Evolutionary conservation across 1,140 invertebrate species (phyloP).

Genomic region (Drosophila pseudoobscura): DNA sequence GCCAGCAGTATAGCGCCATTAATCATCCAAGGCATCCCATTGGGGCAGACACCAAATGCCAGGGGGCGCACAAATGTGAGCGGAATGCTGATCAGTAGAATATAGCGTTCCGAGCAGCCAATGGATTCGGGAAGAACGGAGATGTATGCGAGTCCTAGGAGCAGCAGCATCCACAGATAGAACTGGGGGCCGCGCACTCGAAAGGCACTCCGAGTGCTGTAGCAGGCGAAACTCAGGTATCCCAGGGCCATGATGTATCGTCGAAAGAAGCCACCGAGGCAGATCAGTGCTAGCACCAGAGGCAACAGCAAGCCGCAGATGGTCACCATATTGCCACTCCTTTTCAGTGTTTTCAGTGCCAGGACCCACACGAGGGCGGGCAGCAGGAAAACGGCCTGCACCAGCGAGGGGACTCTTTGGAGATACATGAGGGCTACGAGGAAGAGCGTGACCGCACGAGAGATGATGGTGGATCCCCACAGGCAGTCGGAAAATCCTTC

Average conservation of each 20-base stretch:
- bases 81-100: constrained; percentile 25
- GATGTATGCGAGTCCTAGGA: constrained; percentile 21
- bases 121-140: constrained; percentile 30
- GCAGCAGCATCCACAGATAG: constrained; percentile 36
- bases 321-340: neutral
- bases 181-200: neutral
- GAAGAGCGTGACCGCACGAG: neutral
- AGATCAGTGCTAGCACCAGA: constrained; percentile 5
- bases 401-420: constrained; percentile 21
- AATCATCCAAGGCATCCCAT: constrained; percentile 10
- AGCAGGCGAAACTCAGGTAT: constrained; percentile 41
- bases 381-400: constrained; percentile 24
- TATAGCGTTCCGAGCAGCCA: constrained; percentile 30
- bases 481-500: neutral
- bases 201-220: constrained; percentile 25
- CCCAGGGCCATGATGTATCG: constrained; percentile 20
- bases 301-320: neutral
- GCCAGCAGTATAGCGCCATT: constrained; percentile 24
- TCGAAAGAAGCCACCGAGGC: constrained; percentile 32
- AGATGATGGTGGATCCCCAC: neutral
- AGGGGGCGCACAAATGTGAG: constrained; percentile 34
- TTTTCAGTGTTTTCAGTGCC: neutral
- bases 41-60: neutral
- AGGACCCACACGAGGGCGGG: constrained; percentile 38
- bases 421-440: constrained; percentile 31